Evolutionary conservation across 2,113 vertebrate genomes (phyloP), one percentile per base, ranked within the genome.

Genomic region (Ictidomys tridecemlineatus): DNA sequence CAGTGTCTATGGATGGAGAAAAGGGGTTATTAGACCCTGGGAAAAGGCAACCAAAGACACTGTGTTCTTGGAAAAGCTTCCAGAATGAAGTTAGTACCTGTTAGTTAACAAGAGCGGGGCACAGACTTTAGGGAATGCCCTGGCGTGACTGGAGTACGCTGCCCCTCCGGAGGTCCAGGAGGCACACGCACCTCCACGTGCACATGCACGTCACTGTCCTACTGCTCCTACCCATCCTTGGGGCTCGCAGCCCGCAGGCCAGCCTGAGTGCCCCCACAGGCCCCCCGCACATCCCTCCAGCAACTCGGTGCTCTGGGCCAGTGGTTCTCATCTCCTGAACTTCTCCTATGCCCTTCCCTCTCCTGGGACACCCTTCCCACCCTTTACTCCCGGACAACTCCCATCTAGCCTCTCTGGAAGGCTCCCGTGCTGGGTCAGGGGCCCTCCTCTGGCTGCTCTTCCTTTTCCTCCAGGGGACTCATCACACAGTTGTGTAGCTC

Each of bases 1-100:
- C 98, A 98, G 97, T 97, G 97, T 98, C 92, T 95, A 98, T 97
- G 98, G 98, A 98, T 98, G 96, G 98, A 98, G 98, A 95, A 93
- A 93, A 73, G 72, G 85, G 92, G 97, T 98, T 97, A 97, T 8
- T 45, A 98, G 98, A 93, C 84, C 93, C 97, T 98, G 98, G 95
- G 97, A 98, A 98, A 98, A 83, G 94, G 97, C 89, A 98, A 97
- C 98, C 98, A 97, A 98, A 98, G 96, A 96, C 97, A 97, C 98
- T 96, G 93, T 72, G 74, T 97, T 98, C 98, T 97, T 98, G 95
- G 97, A 98, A 98, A 96, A 97, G 89, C 85, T 51, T 96, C 97
- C 93, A 96, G 93, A 97, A 98, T 98, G 95, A 97, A 98, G 97
- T 98, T 98, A 97, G 96, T 98, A 98, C 97, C 97, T 98, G 96